Base-by-base conservation (phyloP, 2,888 invertebrate genomes). In the Clanis bilineata region DNA sequence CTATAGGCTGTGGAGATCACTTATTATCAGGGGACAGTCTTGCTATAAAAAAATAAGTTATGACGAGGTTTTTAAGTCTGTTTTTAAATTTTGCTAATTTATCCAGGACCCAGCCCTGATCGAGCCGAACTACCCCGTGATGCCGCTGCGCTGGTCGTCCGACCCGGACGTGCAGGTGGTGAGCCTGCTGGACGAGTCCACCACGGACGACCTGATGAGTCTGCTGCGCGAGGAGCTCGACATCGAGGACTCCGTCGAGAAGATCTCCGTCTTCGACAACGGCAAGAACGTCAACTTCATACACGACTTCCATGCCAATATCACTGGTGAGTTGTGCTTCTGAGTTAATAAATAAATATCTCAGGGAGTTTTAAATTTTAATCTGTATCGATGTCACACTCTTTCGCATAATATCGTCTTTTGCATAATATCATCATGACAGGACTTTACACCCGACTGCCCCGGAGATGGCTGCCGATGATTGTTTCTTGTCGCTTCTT, bases 261-360 rank as follows among this genome's bases (percentile, higher is more conserved):
- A 96, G 83, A 97, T 99, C 71, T 94, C 96, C 72, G 97, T 98
- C 6, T 96, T 96, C 12, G 95, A 96, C 79, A 95, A 96, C 68
- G 97, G 97, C 0, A 94, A 96, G 38, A 94, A 94, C 51, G 97
- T 98, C 59, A 94, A 96, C 65, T 98, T 98, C 79, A 95, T 98
- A 72, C 98, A 99, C 76, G 98, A 99, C 86, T 99, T 99, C 83
- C 95, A 95, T 68, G 94, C 94, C 70, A 95, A 95, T 71, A 85
- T 93, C 58, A 94, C 95, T 38, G 95, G 95, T 76, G 54, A 80
- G 80, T 67, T 23, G 9, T 25, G 25, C 3, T 25, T 25, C 6
- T 25, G 6, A 25, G 25, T 25, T 25, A 25, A 25, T 4, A 25
- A 25, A 4, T 25, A 25, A 6, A 6, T 6, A 25, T 25, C 3